These are phyloP conservation scores for Seriola rivoliana DNA, from an alignment of 2,113 vertebrate genomes.

Conservation along the genomic window DNA sequence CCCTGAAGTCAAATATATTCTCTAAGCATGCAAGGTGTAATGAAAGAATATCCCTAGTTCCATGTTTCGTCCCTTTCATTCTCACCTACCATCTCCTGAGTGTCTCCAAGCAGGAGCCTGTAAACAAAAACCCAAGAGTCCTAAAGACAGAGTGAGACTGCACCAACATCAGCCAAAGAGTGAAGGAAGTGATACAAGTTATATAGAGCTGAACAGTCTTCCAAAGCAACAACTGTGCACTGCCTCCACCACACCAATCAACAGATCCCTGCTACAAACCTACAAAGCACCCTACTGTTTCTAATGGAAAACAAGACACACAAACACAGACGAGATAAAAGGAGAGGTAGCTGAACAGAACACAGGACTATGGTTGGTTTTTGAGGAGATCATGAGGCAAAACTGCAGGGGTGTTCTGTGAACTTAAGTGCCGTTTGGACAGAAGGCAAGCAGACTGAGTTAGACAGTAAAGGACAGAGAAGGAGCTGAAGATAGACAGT, in stretches of 20 bases:
- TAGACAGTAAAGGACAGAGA: constrained; percentile 21
- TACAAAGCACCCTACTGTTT: constrained; percentile 24
- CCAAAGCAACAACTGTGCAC: constrained; percentile 33
- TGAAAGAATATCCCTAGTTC: neutral
- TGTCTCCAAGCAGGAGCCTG: constrained; percentile 11
- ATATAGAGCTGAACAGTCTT: constrained; percentile 8
- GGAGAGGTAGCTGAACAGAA: constrained; percentile 6
- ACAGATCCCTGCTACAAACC: constrained; percentile 34
- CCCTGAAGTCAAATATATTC: neutral
- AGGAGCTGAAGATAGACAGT: constrained; percentile 35
- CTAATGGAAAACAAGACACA: constrained; percentile 15
- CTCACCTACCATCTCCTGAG: constrained; percentile 2
- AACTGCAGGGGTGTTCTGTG: neutral
- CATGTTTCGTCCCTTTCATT: constrained; percentile 5
- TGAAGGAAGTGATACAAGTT: neutral
- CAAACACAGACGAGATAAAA: neutral
- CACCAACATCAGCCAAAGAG: constrained; percentile 24
- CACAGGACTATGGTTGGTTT: neutral
- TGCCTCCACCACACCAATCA: constrained; percentile 37
- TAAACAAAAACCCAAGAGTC: constrained; percentile 10
- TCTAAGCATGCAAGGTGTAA: neutral
- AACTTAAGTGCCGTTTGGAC: constrained; percentile 19
- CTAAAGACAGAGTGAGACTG: neutral
- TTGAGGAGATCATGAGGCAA: constrained; percentile 1
- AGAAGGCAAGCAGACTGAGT: neutral